Evolutionary conservation across 2,888 invertebrate genomes (phyloP), one percentile per base, ranked within the genome.

Genomic region (Eledona agricola): DNA sequence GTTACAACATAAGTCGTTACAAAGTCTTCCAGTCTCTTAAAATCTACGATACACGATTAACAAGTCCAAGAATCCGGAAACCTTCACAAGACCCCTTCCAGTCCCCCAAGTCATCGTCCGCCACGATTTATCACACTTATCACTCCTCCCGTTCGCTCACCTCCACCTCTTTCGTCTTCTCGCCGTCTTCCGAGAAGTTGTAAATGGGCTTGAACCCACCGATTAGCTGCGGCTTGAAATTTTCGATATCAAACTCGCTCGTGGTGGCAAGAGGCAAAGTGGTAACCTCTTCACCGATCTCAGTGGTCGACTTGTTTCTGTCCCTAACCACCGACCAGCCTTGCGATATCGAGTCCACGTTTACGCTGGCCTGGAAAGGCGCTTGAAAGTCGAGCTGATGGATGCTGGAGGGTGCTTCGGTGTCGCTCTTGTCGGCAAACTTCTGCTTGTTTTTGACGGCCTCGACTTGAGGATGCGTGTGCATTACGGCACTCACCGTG

Each of bases 171-270:
- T 43, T 45, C 16, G 55, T 59, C 32, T 58, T 64, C 4, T 20
- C 55, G 13, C 63, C 60, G 4, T 62, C 67, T 9, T 69, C 70
- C 0, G 75, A 69, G 37, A 70, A 66, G 45, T 50, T 70, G 67
- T 89, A 89, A 40, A 87, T 84, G 0, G 87, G 87, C 63, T 84
- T 82, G 62, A 87, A 87, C 0, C 87, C 87, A 2, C 87, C 84
- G 59, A 84, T 83, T 9, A 87, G 70, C 62, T 86, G 83, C 0
- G 87, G 87, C 57, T 85, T 84, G 60, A 87, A 87, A 59, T 80
- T 83, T 59, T 86, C 85, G 2, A 83, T 77, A 63, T 87, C 85
- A 60, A 86, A 86, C 50, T 79, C 77, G 45, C 76, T 79, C 2
- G 79, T 78, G 0, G 78, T 75, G 2, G 74, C 69, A 25, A 70